Evolutionary conservation across 1,140 invertebrate species (phyloP).

Genomic region (Eupristina koningsbergeri): DNA sequence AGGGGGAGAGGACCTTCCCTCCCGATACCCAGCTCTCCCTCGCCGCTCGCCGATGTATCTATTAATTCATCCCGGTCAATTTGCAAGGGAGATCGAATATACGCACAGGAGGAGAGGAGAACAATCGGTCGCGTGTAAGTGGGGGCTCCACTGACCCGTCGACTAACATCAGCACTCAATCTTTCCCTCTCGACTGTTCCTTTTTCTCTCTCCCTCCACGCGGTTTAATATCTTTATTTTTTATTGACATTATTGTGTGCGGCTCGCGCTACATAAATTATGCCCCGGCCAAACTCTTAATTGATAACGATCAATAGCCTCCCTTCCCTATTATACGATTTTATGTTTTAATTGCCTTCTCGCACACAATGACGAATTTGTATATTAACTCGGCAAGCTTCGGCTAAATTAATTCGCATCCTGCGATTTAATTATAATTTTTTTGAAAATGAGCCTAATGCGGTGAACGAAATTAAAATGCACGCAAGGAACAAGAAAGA

Average conservation of each 20-base stretch:
- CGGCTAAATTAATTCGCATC: slow-evolving; percentile 4
- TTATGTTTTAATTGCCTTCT: slow-evolving; percentile 1
- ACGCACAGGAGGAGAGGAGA: slow-evolving; percentile 8
- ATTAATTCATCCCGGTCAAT: slow-evolving; percentile 51
- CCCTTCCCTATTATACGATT: background rate
- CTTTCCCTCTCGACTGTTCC: background rate
- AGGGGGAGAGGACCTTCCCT: no score
- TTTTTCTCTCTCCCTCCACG: background rate
- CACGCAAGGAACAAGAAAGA: background rate
- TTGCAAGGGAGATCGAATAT: slow-evolving; percentile 45
- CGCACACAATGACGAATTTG: background rate
- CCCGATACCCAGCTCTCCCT: slow-evolving; percentile 24
- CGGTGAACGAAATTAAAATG: background rate
- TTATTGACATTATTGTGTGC: background rate
- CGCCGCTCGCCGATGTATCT: slow-evolving; percentile 45
- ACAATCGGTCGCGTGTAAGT: slow-evolving; percentile 42
- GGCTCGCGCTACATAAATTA: slow-evolving; percentile 9
- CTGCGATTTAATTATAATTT: slow-evolving; percentile 16
- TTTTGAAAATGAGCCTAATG: background rate
- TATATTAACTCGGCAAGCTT: background rate
- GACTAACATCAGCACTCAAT: slow-evolving; percentile 36
- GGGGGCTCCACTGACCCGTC: slow-evolving; percentile 3
- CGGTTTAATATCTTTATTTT: slow-evolving; percentile 11
- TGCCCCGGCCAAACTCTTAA: background rate
- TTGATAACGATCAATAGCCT: background rate